A percentile compares a stretch with the other conserved stretches of the same genome.
Evolutionary conservation across 2,797 vertebrate species (phyloP).

Genomic region (Enteromius anoplus): DNA sequence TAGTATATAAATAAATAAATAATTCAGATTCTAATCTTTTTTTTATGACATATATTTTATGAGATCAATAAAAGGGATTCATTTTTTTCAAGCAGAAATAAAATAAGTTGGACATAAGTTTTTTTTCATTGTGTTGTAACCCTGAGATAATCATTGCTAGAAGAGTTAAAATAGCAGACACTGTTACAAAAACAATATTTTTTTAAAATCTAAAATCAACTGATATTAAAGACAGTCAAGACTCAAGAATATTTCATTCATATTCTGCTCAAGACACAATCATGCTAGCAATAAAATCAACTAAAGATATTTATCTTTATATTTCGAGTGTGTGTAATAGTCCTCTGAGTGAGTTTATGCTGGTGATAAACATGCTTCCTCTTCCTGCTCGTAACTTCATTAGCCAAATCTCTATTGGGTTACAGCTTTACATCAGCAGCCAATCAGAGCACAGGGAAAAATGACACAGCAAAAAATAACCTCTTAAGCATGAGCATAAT

Average conservation of each 20-base stretch:
- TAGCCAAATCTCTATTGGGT: constrained; percentile 32
- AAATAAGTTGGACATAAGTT: not conserved
- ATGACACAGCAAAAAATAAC: constrained; percentile 22
- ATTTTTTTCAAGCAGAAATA: not conserved
- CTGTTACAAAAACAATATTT: not conserved
- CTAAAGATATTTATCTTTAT: not conserved
- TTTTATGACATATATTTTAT: not conserved
- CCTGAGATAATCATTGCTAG: not conserved
- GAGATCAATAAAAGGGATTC: not conserved
- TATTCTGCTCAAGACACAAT: not conserved
- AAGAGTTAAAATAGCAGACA: not conserved
- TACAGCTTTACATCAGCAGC: constrained; percentile 41
- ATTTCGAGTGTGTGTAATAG: not conserved
- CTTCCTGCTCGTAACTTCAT: constrained; percentile 43
- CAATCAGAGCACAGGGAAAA: constrained; percentile 35
- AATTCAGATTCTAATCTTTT: not conserved
- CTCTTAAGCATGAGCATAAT: not conserved
- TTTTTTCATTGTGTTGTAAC: not conserved
- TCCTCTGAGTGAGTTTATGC: constrained; percentile 4
- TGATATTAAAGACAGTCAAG: not conserved
- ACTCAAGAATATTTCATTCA: not conserved
- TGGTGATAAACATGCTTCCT: constrained; percentile 29
- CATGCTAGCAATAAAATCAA: not conserved
- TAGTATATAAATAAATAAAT: not conserved
- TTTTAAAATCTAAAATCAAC: not conserved